These are phyloP conservation scores for Belonocnema kinseyi DNA, from an alignment of 1,140 invertebrate genomes.

Conservation along the genomic window DNA sequence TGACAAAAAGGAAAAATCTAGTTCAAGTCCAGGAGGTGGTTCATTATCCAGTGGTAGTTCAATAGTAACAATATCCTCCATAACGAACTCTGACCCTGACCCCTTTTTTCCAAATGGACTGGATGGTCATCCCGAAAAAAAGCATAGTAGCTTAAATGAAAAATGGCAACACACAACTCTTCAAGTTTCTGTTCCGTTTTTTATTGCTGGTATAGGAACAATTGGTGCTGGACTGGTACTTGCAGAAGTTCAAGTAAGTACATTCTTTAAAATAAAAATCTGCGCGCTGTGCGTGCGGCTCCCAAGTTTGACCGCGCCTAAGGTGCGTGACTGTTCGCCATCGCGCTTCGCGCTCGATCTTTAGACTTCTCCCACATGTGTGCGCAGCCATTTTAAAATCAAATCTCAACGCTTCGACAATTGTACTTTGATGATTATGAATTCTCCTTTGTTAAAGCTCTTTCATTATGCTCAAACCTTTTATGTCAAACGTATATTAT, in stretches of 20 bases:
- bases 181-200: conserved; percentile 95
- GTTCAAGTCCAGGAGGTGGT: conserved; percentile 51
- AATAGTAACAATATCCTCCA: conserved; percentile 66
- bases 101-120: conserved; percentile 50
- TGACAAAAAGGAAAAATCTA: conserved; percentile 41
- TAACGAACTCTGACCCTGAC: conserved; percentile 62
- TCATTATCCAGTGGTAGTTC: conserved; percentile 70
- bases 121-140: conserved; percentile 41
- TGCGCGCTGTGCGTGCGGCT: too few species aligned
- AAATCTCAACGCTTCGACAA: too few species aligned
- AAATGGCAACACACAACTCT: conserved; percentile 85
- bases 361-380: not conserved
- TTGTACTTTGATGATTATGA: too few species aligned
- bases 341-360: too few species aligned
- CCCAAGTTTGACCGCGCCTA: too few species aligned
- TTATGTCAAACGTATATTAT: too few species aligned
- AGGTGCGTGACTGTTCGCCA: too few species aligned
- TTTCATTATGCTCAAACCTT: too few species aligned
- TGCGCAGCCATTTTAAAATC: too few species aligned
- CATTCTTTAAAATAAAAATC: not conserved
- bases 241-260: conserved; percentile 85
- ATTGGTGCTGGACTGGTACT: conserved; percentile 93
- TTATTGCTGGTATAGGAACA: conserved; percentile 95
- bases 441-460: too few species aligned
- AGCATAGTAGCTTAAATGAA: conserved; percentile 77